Evolutionary conservation across 2,113 vertebrate species (phyloP), one percentile per base, ranked within the genome.

Genomic region (Triplophysa rosa): DNA sequence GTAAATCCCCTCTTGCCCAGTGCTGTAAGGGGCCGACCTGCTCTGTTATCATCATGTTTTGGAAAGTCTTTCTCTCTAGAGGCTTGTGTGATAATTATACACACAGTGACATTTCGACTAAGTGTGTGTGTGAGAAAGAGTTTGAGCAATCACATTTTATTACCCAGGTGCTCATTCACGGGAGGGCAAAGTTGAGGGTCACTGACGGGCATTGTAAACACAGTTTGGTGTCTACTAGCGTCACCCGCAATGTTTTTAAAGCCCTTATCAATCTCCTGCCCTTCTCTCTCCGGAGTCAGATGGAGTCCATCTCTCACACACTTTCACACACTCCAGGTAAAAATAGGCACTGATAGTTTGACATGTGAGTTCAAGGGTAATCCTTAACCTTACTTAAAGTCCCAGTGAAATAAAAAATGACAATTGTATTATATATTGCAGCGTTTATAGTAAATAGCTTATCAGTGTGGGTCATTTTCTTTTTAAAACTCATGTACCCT

Each of bases 241-340:
- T 66, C 62, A 52, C 4, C 56, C 52, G 19, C 54, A 54, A 24
- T 66, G 64, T 70, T 76, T 77, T 52, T 26, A 70, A 67, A 64
- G 66, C 54, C 64, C 81, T 86, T 86, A 84, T 86, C 84, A 58
- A 67, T 59, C 72, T 23, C 23, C n/a, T 77, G 80, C 76, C 82
- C 78, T 77, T 80, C 80, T 77, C 69, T 63, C 68, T 64, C n/a
- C 56, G 16, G 54, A 40, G 59, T 59, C 67, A 42, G 61, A 69
- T 82, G 82, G 65, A 75, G 62, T 67, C 42, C 70, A 52, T 87
- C 82, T 82, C 45, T 24, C 69, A 82, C 72, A 73, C 68, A 19
- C 40, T 23, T 19, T 77, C 54, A 82, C 73, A 83, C 67, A 72
- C 82, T 81, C 37, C 67, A 26, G 47, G 66, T 82, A 84, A 77